Conservation (phyloP, 2,888 invertebrate species). For the Metopia argyrocephala region DNA sequence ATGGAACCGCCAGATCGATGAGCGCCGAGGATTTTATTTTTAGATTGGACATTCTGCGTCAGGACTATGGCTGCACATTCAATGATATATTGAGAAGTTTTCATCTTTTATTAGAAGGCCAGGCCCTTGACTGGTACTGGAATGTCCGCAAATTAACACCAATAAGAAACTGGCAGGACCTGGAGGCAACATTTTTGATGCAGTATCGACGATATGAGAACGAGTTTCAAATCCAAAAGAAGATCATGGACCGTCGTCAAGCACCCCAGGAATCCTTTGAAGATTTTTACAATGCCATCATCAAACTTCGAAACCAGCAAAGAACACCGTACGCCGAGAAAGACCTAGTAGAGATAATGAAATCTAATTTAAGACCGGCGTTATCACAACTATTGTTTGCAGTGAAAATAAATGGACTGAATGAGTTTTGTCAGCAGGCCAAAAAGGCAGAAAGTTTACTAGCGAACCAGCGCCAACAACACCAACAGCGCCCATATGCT, state of each 20-base stretch:
- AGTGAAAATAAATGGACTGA: not conserved
- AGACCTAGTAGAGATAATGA: constrained; percentile 20
- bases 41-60: not conserved
- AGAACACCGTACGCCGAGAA: not conserved
- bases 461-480: not conserved
- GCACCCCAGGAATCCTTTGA: not conserved
- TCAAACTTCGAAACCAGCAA: constrained; percentile 11
- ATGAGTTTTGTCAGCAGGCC: constrained; percentile 14
- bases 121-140: constrained; percentile 15
- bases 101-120: not conserved
- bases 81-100: not conserved
- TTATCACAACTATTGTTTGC: constrained; percentile 1
- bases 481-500: not conserved
- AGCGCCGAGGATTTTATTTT: constrained; percentile 10
- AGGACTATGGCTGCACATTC: not conserved
- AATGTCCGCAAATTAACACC: not conserved
- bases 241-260: constrained; percentile 12
- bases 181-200: not conserved
- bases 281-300: not conserved
- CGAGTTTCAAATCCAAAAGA: constrained; percentile 10
- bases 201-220: not conserved
- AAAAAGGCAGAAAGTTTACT: constrained; percentile 21
- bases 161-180: not conserved
- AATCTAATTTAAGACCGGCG: constrained; percentile 9
- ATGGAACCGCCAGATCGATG: not conserved